phyloP scores from a whole-genome alignment of 2,888 invertebrate species.

The Morinoia aosen region DNA sequence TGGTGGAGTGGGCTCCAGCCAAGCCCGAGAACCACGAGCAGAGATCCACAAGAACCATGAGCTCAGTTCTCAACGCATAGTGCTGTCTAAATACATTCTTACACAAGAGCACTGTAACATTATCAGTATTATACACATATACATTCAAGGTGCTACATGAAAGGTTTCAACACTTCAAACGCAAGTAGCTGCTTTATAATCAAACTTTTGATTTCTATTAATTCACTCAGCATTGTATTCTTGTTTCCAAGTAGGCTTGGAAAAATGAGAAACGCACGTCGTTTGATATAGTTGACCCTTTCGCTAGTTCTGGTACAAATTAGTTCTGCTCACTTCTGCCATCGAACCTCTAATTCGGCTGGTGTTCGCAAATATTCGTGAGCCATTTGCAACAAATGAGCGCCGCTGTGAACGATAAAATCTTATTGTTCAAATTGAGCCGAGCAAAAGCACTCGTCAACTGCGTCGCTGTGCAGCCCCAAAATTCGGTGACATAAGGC shows the following conservation, averaged over 20 bases:
- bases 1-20: too few species aligned
- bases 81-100: too few species aligned
- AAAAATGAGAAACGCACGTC: not conserved
- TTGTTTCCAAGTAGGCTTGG: not conserved
- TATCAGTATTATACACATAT: too few species aligned
- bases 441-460: not conserved
- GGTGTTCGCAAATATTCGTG: not conserved
- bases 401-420: slow-evolving; percentile 9
- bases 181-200: too few species aligned
- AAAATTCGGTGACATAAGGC: not conserved
- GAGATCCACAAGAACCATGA: too few species aligned
- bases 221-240: not conserved
- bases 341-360: not conserved
- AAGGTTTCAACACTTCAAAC: too few species aligned
- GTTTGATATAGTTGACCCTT: not conserved
- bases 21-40: too few species aligned
- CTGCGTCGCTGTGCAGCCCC: not conserved
- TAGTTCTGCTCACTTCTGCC: not conserved
- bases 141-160: too few species aligned
- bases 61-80: too few species aligned
- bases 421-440: slow-evolving; percentile 2
- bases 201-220: not conserved
- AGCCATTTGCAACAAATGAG: slow-evolving; percentile 4
- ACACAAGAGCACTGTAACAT: too few species aligned
- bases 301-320: not conserved